These are phyloP conservation scores for Caenorhabditis brenneri DNA, from an alignment of 1,140 invertebrate species.

Conservation along the genomic window DNA sequence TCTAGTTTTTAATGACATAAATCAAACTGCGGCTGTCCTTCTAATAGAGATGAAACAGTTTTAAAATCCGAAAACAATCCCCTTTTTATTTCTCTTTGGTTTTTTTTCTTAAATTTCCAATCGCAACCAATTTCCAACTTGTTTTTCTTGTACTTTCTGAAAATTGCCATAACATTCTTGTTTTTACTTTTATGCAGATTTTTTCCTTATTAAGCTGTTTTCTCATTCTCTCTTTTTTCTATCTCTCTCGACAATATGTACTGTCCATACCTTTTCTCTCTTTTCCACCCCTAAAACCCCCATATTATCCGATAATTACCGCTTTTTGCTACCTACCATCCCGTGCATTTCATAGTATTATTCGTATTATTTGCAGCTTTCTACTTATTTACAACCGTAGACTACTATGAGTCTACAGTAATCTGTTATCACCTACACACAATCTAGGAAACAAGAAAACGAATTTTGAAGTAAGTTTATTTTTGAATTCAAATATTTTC, in stretches of 20 bases:
- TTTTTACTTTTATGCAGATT: too few species aligned
- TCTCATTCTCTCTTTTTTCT: too few species aligned
- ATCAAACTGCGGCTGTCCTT: too few species aligned
- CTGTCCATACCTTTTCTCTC: background rate
- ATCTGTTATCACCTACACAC: background rate
- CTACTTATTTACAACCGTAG: slow-evolving; percentile 31
- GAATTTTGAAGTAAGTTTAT: background rate
- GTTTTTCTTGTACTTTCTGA: background rate
- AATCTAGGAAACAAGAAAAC: slow-evolving; percentile 7
- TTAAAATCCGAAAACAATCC: too few species aligned
- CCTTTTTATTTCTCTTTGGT: background rate
- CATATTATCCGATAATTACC: slow-evolving; percentile 36
- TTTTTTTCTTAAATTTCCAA: background rate
- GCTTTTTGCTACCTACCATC: background rate
- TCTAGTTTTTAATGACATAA: too few species aligned
- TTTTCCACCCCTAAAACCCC: background rate
- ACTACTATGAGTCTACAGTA: slow-evolving; percentile 31
- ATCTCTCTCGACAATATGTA: background rate
- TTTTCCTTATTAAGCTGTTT: background rate
- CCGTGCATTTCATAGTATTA: background rate
- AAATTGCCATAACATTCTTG: too few species aligned
- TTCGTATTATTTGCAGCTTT: slow-evolving; percentile 17
- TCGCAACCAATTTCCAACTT: background rate
- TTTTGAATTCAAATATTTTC: background rate
- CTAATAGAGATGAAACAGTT: too few species aligned